These are phyloP conservation scores for Orius insidiosus DNA, from an alignment of 1,140 invertebrate species.

Conservation along the genomic window DNA sequence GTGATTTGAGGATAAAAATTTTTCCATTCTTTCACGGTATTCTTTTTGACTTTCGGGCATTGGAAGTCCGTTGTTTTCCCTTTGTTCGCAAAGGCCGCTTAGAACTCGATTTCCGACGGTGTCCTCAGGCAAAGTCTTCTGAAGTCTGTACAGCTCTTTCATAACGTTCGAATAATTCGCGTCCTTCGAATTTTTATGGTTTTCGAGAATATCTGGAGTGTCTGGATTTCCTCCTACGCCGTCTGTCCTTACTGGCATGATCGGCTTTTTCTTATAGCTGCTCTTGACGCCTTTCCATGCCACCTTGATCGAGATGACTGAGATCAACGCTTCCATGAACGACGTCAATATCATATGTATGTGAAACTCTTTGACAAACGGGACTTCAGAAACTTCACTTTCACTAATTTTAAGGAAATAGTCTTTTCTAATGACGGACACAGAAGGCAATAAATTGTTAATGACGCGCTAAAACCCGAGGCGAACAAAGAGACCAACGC, in stretches of 20 bases:
- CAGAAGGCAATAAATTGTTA: too few species aligned
- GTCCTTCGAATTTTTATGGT: constrained; percentile 25
- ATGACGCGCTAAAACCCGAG: too few species aligned
- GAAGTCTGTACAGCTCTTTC: constrained; percentile 31
- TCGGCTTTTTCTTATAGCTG: constrained; percentile 34
- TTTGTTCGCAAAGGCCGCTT: constrained; percentile 20
- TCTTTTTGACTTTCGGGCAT: constrained; percentile 30
- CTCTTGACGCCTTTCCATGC: constrained; percentile 40
- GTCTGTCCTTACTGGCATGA: constrained; percentile 26
- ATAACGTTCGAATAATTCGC: constrained; percentile 33
- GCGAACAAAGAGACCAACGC: too few species aligned
- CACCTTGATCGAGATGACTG: constrained; percentile 35
- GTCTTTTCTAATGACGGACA: too few species aligned
- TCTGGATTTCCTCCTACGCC: constrained; percentile 28
- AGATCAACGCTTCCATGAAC: constrained; percentile 38
- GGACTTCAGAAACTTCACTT: too few species aligned
- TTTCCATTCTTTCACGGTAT: constrained; percentile 31
- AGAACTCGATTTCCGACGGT: too few species aligned
- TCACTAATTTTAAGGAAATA: too few species aligned
- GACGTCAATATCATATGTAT: constrained; percentile 40
- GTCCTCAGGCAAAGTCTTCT: constrained; percentile 25
- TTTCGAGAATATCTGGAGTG: constrained; percentile 28
- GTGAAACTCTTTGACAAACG: constrained; percentile 27
- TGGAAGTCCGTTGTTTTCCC: constrained; percentile 27
- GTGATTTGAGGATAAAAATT: constrained; percentile 24